Conservation (phyloP, 2,797 vertebrate species). For the Eospalax fontanierii region DNA sequence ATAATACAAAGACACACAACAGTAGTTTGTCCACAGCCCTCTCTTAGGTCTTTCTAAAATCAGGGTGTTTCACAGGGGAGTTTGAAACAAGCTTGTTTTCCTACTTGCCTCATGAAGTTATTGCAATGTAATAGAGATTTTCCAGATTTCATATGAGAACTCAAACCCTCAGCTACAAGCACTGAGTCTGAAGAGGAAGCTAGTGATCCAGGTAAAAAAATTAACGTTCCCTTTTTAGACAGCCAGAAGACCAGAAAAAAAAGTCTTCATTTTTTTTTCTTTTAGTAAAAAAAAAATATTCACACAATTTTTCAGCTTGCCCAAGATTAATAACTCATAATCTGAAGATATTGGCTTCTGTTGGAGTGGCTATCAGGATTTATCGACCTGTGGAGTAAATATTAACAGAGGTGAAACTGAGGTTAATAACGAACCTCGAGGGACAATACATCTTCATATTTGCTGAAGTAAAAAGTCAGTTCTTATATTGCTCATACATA, state of each 20-base stretch:
- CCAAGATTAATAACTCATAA: constrained; percentile 83
- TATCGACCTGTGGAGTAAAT: constrained; percentile 87
- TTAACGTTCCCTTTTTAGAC: constrained; percentile 62
- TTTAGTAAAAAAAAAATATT: constrained; percentile 79
- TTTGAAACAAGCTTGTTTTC: constrained; percentile 38
- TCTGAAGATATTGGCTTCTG: constrained; percentile 84
- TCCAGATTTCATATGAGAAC: constrained; percentile 5
- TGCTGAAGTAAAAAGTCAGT: constrained; percentile 79
- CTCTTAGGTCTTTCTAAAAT: constrained; percentile 25
- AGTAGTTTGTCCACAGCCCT: background rate
- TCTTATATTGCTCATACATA: constrained; percentile 78
- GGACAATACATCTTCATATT: constrained; percentile 85
- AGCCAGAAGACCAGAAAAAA: background rate
- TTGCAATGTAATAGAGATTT: background rate
- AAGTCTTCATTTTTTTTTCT: constrained; percentile 69
- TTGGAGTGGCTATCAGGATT: constrained; percentile 86
- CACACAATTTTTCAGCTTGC: constrained; percentile 76
- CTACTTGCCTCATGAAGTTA: background rate
- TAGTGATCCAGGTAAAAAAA: constrained; percentile 71
- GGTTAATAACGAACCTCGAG: constrained; percentile 87
- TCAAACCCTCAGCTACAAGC: background rate
- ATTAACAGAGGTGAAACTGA: constrained; percentile 88
- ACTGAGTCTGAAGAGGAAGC: constrained; percentile 44
- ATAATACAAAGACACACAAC: background rate
- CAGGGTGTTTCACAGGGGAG: background rate